Evolutionary conservation across 2,888 invertebrate genomes (phyloP).

Genomic region (Helobdella robusta): DNA sequence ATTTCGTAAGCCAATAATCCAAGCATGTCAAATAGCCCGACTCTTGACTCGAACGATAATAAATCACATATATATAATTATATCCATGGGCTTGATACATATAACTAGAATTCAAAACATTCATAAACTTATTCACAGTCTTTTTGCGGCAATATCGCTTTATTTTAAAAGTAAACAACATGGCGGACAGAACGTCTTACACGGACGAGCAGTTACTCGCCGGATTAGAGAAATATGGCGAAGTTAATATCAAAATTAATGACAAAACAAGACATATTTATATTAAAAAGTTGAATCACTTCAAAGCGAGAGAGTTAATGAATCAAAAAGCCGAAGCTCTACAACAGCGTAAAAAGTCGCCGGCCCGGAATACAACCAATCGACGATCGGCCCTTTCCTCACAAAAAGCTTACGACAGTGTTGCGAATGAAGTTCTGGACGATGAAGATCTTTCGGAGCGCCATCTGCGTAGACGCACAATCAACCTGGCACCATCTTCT

Average conservation of each 20-base stretch:
- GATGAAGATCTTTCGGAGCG: not conserved
- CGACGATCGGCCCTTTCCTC: not conserved
- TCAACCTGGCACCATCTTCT: not conserved
- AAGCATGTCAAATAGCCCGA: too few relatives aligned
- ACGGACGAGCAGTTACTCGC: slow-evolving; percentile 12
- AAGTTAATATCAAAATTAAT: slow-evolving; percentile 19
- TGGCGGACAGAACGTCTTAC: slow-evolving; percentile 12
- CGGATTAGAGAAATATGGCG: slow-evolving; percentile 23
- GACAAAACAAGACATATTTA: slow-evolving; percentile 21
- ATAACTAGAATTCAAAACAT: too few relatives aligned
- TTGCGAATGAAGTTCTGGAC: not conserved
- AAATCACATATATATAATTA: too few relatives aligned
- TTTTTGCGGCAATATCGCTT: slow-evolving; percentile 15
- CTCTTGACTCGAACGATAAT: too few relatives aligned
- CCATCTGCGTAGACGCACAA: slow-evolving; percentile 8
- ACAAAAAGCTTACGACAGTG: not conserved
- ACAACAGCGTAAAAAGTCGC: slow-evolving; percentile 4
- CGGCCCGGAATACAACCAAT: not conserved
- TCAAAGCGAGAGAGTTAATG: slow-evolving; percentile 17
- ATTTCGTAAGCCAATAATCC: too few relatives aligned
- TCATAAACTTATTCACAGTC: too few relatives aligned
- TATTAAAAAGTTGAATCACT: slow-evolving; percentile 27
- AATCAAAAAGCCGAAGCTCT: not conserved
- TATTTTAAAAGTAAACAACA: too few relatives aligned
- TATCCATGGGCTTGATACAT: too few relatives aligned